phyloP scores from a whole-genome alignment of 1,140 invertebrate species.

The Oscheius sp. region DNA sequence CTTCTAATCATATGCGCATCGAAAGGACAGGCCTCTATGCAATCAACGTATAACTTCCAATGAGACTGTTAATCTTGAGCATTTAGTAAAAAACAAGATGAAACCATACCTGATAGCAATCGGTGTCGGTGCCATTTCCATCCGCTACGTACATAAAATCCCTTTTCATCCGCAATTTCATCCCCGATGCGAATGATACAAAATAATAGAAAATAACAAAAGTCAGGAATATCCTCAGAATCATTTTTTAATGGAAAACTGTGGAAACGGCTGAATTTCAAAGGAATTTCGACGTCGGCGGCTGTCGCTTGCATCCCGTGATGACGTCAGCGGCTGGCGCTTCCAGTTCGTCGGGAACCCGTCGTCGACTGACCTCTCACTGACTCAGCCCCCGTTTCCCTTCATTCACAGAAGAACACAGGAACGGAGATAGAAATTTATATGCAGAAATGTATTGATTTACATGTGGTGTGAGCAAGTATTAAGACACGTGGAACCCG shows the following conservation, averaged over 20 bases:
- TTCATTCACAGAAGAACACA: no score
- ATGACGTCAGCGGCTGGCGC: constrained; percentile 5
- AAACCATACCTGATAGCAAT: constrained; percentile 51
- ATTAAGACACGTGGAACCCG: background rate
- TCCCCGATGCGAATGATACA: background rate
- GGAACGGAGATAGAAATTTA: no score
- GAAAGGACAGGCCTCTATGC: no score
- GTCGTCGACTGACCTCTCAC: background rate
- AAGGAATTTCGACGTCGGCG: no score
- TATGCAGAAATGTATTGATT: no score
- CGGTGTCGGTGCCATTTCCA: constrained; percentile 51
- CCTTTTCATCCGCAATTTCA: constrained; percentile 41
- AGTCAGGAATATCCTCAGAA: background rate
- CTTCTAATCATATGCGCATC: no score
- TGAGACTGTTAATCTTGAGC: background rate
- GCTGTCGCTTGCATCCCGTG: background rate
- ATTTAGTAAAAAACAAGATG: background rate
- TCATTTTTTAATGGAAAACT: background rate
- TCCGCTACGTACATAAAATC: constrained; percentile 58
- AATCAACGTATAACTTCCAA: background rate
- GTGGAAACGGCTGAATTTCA: no score
- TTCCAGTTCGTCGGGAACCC: constrained; percentile 6
- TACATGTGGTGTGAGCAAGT: background rate
- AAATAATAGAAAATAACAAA: background rate
- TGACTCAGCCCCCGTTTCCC: no score